These are phyloP conservation scores for Drosophila emarginata DNA, from an alignment of 2,888 invertebrate species.

Conservation along the genomic window DNA sequence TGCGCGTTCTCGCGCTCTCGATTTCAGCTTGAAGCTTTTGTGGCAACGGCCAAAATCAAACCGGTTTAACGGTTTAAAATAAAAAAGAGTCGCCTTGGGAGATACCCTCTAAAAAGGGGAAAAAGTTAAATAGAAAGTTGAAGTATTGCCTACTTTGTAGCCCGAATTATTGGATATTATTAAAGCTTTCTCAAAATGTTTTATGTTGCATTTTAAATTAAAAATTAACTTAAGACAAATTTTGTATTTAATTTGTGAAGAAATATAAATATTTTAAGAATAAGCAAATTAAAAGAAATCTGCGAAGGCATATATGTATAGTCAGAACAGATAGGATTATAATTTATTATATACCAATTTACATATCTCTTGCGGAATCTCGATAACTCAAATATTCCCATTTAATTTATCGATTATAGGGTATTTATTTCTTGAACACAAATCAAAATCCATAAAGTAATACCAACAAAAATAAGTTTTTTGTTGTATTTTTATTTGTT, in stretches of 20 bases:
- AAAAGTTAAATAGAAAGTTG: neutral
- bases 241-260: no score
- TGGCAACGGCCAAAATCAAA: slow-evolving; percentile 49
- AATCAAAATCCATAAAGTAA: slow-evolving; percentile 38
- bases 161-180: no score
- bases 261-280: no score
- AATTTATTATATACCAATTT: no score
- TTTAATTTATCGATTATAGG: neutral
- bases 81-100: neutral
- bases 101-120: slow-evolving; percentile 27
- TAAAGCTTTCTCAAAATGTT: no score
- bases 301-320: no score
- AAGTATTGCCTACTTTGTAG: no score
- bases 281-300: no score
- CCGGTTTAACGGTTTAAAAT: slow-evolving; percentile 56
- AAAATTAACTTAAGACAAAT: no score
- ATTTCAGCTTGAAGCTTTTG: slow-evolving; percentile 48
- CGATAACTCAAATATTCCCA: neutral
- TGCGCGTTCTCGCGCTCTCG: slow-evolving; percentile 27
- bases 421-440: slow-evolving; percentile 4
- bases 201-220: no score
- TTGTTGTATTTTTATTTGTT: slow-evolving; percentile 46
- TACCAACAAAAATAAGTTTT: slow-evolving; percentile 43
- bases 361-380: neutral
- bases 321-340: no score